phyloP scores from a whole-genome alignment of 2,113 vertebrate genomes.

The Manacus vitellinus region DNA sequence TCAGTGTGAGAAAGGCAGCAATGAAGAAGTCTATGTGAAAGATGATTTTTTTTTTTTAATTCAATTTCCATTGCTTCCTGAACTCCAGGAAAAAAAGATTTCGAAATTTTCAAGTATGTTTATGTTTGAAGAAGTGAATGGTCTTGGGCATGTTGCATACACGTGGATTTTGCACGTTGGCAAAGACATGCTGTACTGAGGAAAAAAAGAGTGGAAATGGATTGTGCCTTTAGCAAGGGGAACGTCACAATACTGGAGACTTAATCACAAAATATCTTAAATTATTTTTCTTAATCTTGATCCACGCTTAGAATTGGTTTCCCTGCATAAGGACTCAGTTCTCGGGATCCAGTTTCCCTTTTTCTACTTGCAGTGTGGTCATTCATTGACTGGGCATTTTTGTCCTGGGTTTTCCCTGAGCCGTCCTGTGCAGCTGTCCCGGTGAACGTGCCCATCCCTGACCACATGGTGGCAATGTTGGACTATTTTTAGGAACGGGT shows the following conservation, averaged over 20 bases:
- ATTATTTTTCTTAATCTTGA: neutral
- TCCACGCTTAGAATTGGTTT: neutral
- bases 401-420: neutral
- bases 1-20: conserved; percentile 66
- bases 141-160: conserved; percentile 23
- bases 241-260: neutral
- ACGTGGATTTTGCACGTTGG: neutral
- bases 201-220: neutral
- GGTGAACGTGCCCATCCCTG: neutral
- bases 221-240: conserved; percentile 40
- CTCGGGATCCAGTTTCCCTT: neutral
- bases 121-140: conserved; percentile 5
- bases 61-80: neutral
- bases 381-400: neutral
- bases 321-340: neutral
- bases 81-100: neutral
- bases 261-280: neutral
- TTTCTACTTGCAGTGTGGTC: neutral
- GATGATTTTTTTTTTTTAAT: neutral
- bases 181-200: neutral
- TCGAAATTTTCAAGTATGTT: neutral
- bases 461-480: conserved; percentile 70
- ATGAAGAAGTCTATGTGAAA: conserved; percentile 68
- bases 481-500: neutral
- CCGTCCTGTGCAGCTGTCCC: neutral